Evolutionary conservation across 2,113 vertebrate species (phyloP), one percentile per base, ranked within the genome.

Genomic region (Acrocephalus arundinaceus): DNA sequence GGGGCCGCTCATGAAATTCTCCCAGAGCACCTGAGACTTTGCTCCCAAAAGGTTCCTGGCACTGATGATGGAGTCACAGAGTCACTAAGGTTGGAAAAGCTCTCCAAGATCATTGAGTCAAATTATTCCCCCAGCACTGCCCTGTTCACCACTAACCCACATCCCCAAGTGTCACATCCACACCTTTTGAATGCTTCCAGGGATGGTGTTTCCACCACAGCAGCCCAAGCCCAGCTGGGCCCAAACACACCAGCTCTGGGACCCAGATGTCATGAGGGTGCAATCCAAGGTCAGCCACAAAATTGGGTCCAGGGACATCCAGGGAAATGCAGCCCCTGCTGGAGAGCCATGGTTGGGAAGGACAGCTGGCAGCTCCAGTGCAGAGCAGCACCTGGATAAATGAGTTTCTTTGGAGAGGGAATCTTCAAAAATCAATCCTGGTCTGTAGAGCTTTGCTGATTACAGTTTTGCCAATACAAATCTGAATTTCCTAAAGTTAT

Each of bases 401-500:
- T 0, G 2, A 33, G 13, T 1, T 9, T 1, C 3, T 33, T 24
- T n/a, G 24, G 59, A 83, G 43, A 28, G 22, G 10, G 46, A 66
- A 49, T 11, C 58, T 35, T 52, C 49, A 66, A 39, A 77, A 79
- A 55, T 67, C 35, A 23, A 43, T 46, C 52, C 22, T 2, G 10
- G 25, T 20, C 37, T 57, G 31, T 6, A 54, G 35, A 66, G 9
- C 10, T 71, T 15, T 28, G 4, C 3, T 66, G 65, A 4, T 65
- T 58, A 12, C 10, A 23, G 19, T 14, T 59, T 28, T 55, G 23
- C 25, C 58, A 46, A 8, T 5, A 22, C 4, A 73, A 73, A 65
- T 21, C 49, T 57, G 54, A 55, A 31, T 59, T 61, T 63, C 39
- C 48, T 31, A 0, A 35, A 25, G 28, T 48, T n/a, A 20, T 37